Conservation (phyloP, 2,113 vertebrate genomes). For the Psophia crepitans region DNA sequence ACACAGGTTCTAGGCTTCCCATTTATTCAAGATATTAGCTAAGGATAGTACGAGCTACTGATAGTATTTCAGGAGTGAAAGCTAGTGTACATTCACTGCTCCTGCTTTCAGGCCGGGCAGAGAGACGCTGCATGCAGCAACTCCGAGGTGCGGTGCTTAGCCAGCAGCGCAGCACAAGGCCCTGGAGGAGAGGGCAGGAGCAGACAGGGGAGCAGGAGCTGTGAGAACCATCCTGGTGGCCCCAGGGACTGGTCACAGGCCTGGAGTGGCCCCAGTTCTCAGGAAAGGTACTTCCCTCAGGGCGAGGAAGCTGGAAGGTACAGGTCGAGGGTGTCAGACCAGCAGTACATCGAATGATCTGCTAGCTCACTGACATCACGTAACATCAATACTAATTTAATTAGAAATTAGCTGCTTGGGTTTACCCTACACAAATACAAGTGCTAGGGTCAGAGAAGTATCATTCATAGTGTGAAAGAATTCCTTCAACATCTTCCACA, state of each 20-base stretch:
- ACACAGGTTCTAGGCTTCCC: neutral
- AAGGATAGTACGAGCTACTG: neutral
- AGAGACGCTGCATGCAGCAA: neutral
- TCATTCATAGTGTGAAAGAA: neutral
- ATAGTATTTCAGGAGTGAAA: neutral
- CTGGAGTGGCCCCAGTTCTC: neutral
- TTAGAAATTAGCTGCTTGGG: neutral
- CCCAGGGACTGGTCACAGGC: neutral
- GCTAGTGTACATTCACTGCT: neutral
- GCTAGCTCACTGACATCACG: neutral
- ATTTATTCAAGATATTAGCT: neutral
- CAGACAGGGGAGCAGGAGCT: neutral
- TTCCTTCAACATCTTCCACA: neutral
- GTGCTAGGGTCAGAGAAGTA: neutral
- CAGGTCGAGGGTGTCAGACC: neutral
- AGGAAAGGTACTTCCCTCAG: neutral
- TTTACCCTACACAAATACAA: neutral
- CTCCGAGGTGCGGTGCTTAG: rapidly evolving
- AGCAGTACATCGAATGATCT: neutral
- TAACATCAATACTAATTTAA: neutral
- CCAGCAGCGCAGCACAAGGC: neutral
- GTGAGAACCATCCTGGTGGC: neutral
- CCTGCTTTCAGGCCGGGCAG: neutral
- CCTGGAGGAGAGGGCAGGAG: neutral
- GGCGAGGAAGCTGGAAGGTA: neutral